These are phyloP conservation scores for Acleris sparsana DNA, from an alignment of 2,888 invertebrate species.

Conservation along the genomic window DNA sequence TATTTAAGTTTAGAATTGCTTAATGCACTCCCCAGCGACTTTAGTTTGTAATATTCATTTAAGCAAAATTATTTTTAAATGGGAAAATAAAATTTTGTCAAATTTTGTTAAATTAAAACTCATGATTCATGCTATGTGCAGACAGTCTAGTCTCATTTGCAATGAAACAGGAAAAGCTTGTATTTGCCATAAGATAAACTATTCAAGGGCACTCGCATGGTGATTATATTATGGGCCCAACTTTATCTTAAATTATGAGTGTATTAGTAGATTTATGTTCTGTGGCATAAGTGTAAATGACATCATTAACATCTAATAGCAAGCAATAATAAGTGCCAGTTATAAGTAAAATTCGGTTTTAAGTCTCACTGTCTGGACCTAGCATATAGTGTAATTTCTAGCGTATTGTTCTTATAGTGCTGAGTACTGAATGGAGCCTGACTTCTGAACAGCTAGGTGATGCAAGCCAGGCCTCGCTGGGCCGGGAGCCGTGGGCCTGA, in stretches of 20 bases:
- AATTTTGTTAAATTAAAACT: constrained; percentile 54
- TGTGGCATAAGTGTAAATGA: constrained; percentile 34
- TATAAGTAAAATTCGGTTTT: constrained; percentile 37
- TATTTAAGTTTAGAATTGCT: constrained; percentile 17
- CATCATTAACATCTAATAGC: constrained; percentile 36
- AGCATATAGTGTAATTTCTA: constrained; percentile 62
- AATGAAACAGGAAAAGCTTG: constrained; percentile 61
- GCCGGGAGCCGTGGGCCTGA: constrained; percentile 71
- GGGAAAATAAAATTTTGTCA: constrained; percentile 36
- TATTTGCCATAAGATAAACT: constrained; percentile 53
- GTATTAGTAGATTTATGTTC: constrained; percentile 23
- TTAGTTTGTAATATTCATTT: constrained; percentile 44
- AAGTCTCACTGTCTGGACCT: constrained; percentile 64
- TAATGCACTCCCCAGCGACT: constrained; percentile 49
- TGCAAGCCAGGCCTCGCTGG: constrained; percentile 54
- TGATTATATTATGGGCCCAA: constrained; percentile 23
- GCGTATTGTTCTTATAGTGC: constrained; percentile 60
- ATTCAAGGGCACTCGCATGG: constrained; percentile 46
- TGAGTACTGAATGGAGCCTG: constrained; percentile 55
- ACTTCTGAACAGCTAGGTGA: constrained; percentile 69
- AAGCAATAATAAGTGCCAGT: constrained; percentile 36
- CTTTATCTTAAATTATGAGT: constrained; percentile 25
- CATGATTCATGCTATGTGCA: constrained; percentile 64
- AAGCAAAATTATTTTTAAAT: constrained; percentile 39
- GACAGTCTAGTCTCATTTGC: constrained; percentile 60